A percentile compares a stretch with the other conserved stretches of the same genome.
phyloP scores from a whole-genome alignment of 2,888 invertebrate genomes.

The Hedya salicella region DNA sequence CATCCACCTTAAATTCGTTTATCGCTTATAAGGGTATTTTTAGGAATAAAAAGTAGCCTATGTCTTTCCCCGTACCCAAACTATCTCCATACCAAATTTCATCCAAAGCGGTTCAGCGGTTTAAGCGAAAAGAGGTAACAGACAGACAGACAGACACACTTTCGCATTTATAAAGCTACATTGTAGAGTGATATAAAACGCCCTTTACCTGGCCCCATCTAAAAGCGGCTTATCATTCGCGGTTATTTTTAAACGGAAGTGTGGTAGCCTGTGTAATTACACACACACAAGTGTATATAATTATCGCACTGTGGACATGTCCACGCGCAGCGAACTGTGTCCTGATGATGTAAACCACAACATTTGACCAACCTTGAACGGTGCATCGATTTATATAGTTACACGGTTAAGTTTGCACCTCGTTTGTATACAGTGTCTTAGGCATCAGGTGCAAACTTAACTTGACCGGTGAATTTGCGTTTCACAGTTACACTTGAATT shows the following conservation, averaged over 20 bases:
- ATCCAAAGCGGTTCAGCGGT: too few relatives aligned
- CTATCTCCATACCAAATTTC: too few relatives aligned
- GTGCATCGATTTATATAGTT: not conserved
- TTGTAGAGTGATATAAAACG: not conserved
- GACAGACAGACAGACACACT: too few relatives aligned
- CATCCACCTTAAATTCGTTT: too few relatives aligned
- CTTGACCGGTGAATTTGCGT: too few relatives aligned
- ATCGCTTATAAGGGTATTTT: too few relatives aligned
- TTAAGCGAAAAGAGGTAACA: too few relatives aligned
- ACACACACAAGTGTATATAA: conserved; percentile 27
- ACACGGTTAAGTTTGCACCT: not conserved
- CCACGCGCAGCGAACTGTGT: conserved; percentile 30
- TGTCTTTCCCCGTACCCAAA: too few relatives aligned
- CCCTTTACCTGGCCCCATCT: conserved; percentile 17
- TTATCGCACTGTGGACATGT: conserved; percentile 29
- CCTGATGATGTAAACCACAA: conserved; percentile 38
- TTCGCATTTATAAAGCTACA: not conserved
- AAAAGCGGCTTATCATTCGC: conserved; percentile 9
- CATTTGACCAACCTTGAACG: conserved; percentile 25
- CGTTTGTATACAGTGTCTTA: too few relatives aligned
- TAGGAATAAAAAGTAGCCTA: too few relatives aligned
- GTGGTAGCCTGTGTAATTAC: conserved; percentile 29
- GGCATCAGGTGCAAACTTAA: too few relatives aligned
- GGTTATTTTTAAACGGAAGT: conserved; percentile 36
- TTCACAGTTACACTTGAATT: conserved; percentile 13